phyloP scores from a whole-genome alignment of 92 coral and sea anemone genomes.

The Micromussa lordhowensis region DNA sequence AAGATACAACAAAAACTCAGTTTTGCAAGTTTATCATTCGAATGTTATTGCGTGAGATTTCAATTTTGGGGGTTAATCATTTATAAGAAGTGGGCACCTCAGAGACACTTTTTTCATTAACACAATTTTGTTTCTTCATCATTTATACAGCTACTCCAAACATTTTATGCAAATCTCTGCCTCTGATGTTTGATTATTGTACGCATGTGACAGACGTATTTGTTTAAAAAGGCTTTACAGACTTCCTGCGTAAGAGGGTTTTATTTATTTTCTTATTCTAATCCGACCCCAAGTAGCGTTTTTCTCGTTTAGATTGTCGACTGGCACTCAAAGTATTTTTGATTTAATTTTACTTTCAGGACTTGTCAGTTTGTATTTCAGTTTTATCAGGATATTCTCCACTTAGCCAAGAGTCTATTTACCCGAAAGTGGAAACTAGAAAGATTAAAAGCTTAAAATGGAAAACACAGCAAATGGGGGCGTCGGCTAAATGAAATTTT shows the following conservation, averaged over 20 bases:
- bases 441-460: slow-evolving; percentile 5
- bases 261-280: background rate
- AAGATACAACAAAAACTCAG: background rate
- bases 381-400: background rate
- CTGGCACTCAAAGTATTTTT: background rate
- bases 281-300: slow-evolving; percentile 22
- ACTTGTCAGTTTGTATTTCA: no score
- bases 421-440: background rate
- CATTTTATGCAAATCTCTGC: slow-evolving; percentile 31
- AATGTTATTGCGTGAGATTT: background rate
- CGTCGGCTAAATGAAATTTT: background rate
- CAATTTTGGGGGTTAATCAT: background rate
- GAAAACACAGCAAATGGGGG: background rate
- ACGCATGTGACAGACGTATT: background rate
- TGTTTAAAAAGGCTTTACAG: slow-evolving; percentile 15
- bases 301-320: background rate
- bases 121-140: background rate
- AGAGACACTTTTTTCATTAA: background rate
- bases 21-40: background rate
- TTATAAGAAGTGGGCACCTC: background rate
- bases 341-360: background rate
- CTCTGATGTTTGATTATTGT: slow-evolving; percentile 7
- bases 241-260: slow-evolving; percentile 19
- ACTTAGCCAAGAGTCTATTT: background rate
- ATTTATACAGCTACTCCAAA: background rate